phyloP scores from a whole-genome alignment of 2,888 invertebrate species.

The Eueremaeus valkanovi region DNA sequence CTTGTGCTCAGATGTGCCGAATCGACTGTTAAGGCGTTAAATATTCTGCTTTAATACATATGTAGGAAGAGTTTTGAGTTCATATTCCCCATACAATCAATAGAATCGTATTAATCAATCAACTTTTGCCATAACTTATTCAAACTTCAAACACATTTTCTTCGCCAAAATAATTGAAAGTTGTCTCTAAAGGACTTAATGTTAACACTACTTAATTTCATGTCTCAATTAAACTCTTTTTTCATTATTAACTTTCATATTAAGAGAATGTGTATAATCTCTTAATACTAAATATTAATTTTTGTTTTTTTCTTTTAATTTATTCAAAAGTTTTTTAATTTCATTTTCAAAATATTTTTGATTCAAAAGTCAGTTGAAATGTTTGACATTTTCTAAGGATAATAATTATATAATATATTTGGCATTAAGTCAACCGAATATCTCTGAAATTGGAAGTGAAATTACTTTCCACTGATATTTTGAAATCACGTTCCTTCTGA shows the following conservation, averaged over 20 bases:
- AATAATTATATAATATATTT: neutral
- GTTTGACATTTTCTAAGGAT: neutral
- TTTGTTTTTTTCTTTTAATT: neutral
- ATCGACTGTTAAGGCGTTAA: neutral
- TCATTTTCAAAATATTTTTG: neutral
- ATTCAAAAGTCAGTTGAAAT: neutral
- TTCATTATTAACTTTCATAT: neutral
- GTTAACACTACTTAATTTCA: neutral
- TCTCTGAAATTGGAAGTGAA: neutral
- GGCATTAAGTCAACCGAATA: neutral
- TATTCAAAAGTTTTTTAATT: neutral
- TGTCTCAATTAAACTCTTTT: neutral
- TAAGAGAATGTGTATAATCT: too few relatives aligned
- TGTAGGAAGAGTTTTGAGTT: neutral
- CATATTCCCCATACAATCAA: neutral
- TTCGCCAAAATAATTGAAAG: neutral
- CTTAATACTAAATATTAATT: neutral
- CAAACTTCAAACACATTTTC: neutral
- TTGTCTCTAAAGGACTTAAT: neutral
- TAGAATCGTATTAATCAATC: neutral
- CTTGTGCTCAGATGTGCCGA: neutral
- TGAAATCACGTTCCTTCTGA: constrained; percentile 10
- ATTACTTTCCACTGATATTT: neutral
- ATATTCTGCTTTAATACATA: neutral
- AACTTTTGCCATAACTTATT: neutral